A percentile compares a stretch with the other conserved stretches of the same genome.
Conservation (phyloP, 2,113 vertebrate species). For the Sebastes fasciatus region DNA sequence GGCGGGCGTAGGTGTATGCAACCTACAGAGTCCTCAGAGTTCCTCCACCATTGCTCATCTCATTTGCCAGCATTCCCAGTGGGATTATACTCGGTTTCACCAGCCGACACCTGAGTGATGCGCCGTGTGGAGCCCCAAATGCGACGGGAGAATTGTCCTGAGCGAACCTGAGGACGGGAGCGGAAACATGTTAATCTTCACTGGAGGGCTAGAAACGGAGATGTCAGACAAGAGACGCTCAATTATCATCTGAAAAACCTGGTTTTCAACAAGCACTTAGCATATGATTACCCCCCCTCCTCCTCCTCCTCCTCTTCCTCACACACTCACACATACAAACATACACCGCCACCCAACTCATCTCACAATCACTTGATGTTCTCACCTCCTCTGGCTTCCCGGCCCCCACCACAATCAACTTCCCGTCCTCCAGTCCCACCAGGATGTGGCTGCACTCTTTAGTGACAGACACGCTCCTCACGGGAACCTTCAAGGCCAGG, state of each 20-base stretch:
- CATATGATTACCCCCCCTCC: slow-evolving; percentile 35
- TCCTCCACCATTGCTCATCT: slow-evolving; percentile 42
- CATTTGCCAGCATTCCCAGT: slow-evolving; percentile 77
- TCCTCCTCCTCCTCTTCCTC: neutral
- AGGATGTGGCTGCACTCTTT: slow-evolving; percentile 97
- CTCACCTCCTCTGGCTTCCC: slow-evolving; percentile 95
- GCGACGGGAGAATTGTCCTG: slow-evolving; percentile 90
- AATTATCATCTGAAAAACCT: slow-evolving; percentile 66
- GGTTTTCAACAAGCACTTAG: slow-evolving; percentile 42
- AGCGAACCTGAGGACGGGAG: slow-evolving; percentile 85
- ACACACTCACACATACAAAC: slow-evolving; percentile 33
- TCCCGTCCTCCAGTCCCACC: slow-evolving; percentile 94
- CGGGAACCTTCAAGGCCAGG: slow-evolving; percentile 90
- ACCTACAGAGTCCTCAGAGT: slow-evolving; percentile 5
- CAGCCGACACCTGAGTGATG: slow-evolving; percentile 93
- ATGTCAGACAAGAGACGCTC: slow-evolving; percentile 21
- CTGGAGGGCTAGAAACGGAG: slow-evolving; percentile 40
- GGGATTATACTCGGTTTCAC: slow-evolving; percentile 93
- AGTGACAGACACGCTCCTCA: slow-evolving; percentile 93
- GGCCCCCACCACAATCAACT: slow-evolving; percentile 95
- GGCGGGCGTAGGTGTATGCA: neutral
- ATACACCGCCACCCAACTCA: slow-evolving; percentile 2
- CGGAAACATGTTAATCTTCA: slow-evolving; percentile 34
- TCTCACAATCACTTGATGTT: slow-evolving; percentile 30
- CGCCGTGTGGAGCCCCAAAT: slow-evolving; percentile 92